A percentile compares a stretch with the other conserved stretches of the same genome.
These are phyloP conservation scores for Vidua chalybeata DNA, from an alignment of 2,113 vertebrate species.

Conservation along the genomic window DNA sequence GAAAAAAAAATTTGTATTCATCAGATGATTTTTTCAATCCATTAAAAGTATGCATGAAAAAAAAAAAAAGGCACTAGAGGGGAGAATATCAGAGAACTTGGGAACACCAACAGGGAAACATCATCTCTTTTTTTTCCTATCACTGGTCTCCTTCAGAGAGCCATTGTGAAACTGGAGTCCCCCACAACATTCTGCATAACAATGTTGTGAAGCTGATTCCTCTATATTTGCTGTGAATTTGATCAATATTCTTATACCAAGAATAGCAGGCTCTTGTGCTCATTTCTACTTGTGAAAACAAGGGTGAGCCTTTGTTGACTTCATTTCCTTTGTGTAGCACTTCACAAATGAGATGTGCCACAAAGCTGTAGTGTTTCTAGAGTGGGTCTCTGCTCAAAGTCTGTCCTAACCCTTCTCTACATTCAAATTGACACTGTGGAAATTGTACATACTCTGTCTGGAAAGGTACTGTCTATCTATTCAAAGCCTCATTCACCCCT, in stretches of 20 bases:
- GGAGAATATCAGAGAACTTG: background rate
- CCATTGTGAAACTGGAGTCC: background rate
- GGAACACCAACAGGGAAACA: background rate
- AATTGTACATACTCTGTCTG: rapidly evolving
- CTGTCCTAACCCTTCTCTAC: background rate
- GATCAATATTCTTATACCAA: background rate
- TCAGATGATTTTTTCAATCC: background rate
- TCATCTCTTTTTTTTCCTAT: background rate
- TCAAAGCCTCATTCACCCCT: background rate
- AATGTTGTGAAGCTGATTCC: background rate
- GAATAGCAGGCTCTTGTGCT: background rate
- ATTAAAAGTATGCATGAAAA: background rate
- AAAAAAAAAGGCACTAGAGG: background rate
- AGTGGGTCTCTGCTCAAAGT: background rate
- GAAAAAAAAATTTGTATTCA: background rate
- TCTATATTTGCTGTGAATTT: background rate
- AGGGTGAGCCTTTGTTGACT: background rate
- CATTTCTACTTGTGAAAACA: background rate
- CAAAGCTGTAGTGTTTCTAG: background rate
- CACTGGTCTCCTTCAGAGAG: background rate
- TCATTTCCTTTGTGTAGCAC: background rate
- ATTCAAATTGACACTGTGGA: background rate
- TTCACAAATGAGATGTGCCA: background rate
- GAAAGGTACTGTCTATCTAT: background rate
- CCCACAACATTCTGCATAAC: background rate